Evolutionary conservation across 2,888 invertebrate species (phyloP).

Genomic region (Chrysolina haemoptera): DNA sequence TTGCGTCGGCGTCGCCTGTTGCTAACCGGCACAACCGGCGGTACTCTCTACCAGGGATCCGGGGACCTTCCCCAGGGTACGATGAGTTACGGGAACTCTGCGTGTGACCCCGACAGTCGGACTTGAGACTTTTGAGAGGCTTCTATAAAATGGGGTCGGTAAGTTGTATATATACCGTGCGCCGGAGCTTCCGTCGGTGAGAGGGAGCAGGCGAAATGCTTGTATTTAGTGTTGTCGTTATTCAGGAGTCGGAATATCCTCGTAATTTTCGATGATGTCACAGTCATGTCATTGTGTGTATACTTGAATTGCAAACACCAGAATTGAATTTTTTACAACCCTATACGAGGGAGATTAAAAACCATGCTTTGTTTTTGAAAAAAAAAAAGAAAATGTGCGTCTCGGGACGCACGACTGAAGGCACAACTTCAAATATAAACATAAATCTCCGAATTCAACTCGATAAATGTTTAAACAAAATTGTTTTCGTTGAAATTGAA

Average conservation of each 20-base stretch:
- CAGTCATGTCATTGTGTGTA: too few relatives aligned
- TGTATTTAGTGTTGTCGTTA: neutral
- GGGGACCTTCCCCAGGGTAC: conserved; percentile 72
- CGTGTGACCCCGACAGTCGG: conserved; percentile 68
- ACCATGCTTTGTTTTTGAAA: too few relatives aligned
- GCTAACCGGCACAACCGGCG: conserved; percentile 67
- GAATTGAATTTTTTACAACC: too few relatives aligned
- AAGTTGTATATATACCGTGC: neutral
- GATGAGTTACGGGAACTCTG: conserved; percentile 67
- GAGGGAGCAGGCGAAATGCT: neutral
- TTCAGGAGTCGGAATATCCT: neutral
- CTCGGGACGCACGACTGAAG: too few relatives aligned
- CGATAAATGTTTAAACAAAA: too few relatives aligned
- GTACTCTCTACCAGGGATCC: conserved; percentile 72
- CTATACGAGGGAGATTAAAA: too few relatives aligned
- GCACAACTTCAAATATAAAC: too few relatives aligned
- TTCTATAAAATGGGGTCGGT: conserved; percentile 35
- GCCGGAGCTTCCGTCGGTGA: neutral
- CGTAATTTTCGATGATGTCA: neutral
- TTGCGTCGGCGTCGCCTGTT: conserved; percentile 61
- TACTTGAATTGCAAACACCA: too few relatives aligned
- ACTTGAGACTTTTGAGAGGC: conserved; percentile 62
- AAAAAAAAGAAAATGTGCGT: too few relatives aligned
- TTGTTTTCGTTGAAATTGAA: too few relatives aligned
- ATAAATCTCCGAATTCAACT: too few relatives aligned